Evolutionary conservation across 2,113 vertebrate genomes (phyloP), one percentile per base, ranked within the genome.

Genomic region (Calonectris borealis): DNA sequence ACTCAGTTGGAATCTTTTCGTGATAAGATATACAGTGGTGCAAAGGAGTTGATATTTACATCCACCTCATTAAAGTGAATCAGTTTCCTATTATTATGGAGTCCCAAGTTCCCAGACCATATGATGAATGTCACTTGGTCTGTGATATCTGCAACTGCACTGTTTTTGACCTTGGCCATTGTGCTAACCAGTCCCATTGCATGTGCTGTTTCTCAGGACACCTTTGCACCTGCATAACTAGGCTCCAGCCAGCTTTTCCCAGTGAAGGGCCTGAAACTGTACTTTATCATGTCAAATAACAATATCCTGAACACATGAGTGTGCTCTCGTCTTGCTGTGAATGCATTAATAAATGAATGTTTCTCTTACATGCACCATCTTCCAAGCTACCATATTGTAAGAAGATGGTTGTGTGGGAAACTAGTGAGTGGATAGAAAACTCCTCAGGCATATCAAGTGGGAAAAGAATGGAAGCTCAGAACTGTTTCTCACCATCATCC

Each of bases 61-160:
- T 96, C 89, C 89, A 96, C 95, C 91, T 96, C 93, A 97, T 96
- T 97, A 95, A 97, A 97, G 91, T 79, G 85, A 96, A 94, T 92
- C 92, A 71, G 57, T 91, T 96, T 95, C 62, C 64, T 89, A 75
- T 97, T 95, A 97, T 93, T 64, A 75, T 38, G 52, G 82, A 93
- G 72, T 93, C 89, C 44, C 90, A 97, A 93, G 92, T 86, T 92
- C 88, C 70, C 55, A 72, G 87, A 66, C 65, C 48, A 46, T 49
- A 85, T 95, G 77, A 94, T 78, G 77, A 92, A 97, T 94, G 90
- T 96, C 77, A 38, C 66, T 96, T 93, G 72, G 61, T 93, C 90
- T 86, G 49, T 79, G 64, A 44, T 70, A 84, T 91, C 84, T 93
- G 66, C 71, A 70, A 18, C 70, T 95, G 66, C 79, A 90, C 91